Evolutionary conservation across 2,113 vertebrate genomes (phyloP), one percentile per base, ranked within the genome.

Genomic region (Apodemus speciosus): DNA sequence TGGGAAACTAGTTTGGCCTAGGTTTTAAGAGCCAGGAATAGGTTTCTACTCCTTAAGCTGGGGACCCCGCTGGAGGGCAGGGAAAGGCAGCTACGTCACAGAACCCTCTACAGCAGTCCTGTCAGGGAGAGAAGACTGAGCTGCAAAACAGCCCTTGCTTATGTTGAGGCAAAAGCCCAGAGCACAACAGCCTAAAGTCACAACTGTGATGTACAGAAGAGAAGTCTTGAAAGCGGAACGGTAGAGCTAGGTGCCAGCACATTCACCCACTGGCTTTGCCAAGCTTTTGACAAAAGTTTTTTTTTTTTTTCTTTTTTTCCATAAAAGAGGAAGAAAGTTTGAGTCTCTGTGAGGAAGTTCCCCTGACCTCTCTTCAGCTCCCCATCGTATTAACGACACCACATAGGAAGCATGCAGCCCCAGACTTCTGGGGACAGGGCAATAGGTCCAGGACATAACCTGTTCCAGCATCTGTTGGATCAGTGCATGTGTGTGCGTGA

Each of bases 21-120:
- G 96, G 73, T 93, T 95, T 95, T 90, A 94, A 95, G 96, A 97
- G 91, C 95, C 97, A 96, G 94, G 95, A 94, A 92, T 89, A 90
- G 9, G 49, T 93, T 94, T 77, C 88, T 56, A 81, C 51, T 79
- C 93, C 73, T 95, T 91, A 95, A 95, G 51, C 91, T 95, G 93
- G 90, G 89, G 88, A 76, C 84, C 95, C 94, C 46, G 5, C 53
- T 72, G 86, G 86, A 75, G 30, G 76, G 27, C 53, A 81, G 46
- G 71, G 88, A 90, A 76, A 40, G 73, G n/a, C 71, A 30, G 83
- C 68, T 15, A 4, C 21, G 58, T 43, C 25, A 0, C 27, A 18
- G 15, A 18, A 27, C 43, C 10, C 56, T 79, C 85, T 43, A 40
- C 53, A 2, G 60, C 93, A 75, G 3, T 46, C 73, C n/a, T 69